Evolutionary conservation across 2,113 vertebrate species (phyloP).

Genomic region (Rissa tridactyla): DNA sequence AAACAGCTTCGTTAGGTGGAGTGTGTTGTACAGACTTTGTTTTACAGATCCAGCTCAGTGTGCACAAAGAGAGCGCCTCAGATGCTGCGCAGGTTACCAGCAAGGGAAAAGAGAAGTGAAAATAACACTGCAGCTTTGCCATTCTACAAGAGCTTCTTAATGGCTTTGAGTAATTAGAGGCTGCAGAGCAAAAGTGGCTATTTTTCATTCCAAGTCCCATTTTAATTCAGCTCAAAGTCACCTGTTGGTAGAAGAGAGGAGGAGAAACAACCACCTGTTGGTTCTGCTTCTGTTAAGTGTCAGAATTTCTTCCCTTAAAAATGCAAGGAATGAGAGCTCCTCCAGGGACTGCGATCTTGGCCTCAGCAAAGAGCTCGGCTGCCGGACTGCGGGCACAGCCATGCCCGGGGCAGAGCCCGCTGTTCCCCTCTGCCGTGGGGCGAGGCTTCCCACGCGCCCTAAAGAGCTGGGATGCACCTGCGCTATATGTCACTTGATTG

Average conservation of each 20-base stretch:
- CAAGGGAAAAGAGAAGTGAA: neutral
- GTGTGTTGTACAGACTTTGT: neutral
- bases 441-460: neutral
- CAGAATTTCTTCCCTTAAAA: neutral
- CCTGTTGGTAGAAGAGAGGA: neutral
- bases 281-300: neutral
- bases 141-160: neutral
- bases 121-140: neutral
- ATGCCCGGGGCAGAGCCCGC: neutral
- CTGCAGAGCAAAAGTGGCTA: neutral
- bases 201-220: neutral
- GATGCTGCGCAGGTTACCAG: neutral
- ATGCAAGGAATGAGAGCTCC: neutral
- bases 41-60: neutral
- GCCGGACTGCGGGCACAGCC: accelerated
- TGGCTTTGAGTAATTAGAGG: neutral
- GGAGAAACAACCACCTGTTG: neutral
- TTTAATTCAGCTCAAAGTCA: slow-evolving; percentile 37
- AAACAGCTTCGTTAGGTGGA: neutral
- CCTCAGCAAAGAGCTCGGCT: neutral
- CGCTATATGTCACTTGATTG: neutral
- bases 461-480: neutral
- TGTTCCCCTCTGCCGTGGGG: accelerated
- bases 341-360: neutral
- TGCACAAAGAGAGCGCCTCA: neutral